A percentile compares a stretch with the other conserved stretches of the same genome.
phyloP scores from a whole-genome alignment of 2,113 vertebrate species.

The Sander vitreus region DNA sequence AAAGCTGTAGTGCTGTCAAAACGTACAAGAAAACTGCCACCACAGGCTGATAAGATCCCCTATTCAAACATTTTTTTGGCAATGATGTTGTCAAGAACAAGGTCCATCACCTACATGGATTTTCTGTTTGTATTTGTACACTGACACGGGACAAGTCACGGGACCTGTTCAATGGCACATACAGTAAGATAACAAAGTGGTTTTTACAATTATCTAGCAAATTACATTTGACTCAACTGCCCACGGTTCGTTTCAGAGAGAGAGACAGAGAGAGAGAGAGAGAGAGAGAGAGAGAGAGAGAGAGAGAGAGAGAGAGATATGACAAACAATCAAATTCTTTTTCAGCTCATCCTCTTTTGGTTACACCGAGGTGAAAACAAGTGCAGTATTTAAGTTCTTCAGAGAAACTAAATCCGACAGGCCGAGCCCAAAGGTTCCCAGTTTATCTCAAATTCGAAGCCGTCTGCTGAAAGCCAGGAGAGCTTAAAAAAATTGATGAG shows the following conservation, averaged over 20 bases:
- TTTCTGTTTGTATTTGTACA: conserved; percentile 19
- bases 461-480: conserved; percentile 29
- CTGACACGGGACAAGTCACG: conserved; percentile 40
- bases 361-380: conserved; percentile 71
- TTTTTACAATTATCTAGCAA: conserved; percentile 53
- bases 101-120: conserved; percentile 22
- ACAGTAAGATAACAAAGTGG: conserved; percentile 52
- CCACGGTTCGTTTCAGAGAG: conserved; percentile 23
- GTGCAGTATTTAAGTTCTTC: conserved; percentile 65
- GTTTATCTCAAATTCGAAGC: conserved; percentile 44
- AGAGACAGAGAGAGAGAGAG: too few relatives aligned
- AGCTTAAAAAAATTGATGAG: conserved; percentile 55
- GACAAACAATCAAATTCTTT: conserved; percentile 73
- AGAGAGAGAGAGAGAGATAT: too few relatives aligned
- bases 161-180: conserved; percentile 70
- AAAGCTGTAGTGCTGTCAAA: conserved; percentile 38
- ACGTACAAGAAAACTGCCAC: not conserved
- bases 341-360: conserved; percentile 60
- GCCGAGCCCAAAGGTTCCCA: conserved; percentile 42
- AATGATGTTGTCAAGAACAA: conserved; percentile 27
- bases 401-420: conserved; percentile 45
- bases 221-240: conserved; percentile 55
- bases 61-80: conserved; percentile 31
- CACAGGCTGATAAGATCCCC: conserved; percentile 7
- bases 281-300: too few relatives aligned